Base-by-base conservation (phyloP, 2,113 vertebrate species). In the Rhinichthys klamathensis region DNA sequence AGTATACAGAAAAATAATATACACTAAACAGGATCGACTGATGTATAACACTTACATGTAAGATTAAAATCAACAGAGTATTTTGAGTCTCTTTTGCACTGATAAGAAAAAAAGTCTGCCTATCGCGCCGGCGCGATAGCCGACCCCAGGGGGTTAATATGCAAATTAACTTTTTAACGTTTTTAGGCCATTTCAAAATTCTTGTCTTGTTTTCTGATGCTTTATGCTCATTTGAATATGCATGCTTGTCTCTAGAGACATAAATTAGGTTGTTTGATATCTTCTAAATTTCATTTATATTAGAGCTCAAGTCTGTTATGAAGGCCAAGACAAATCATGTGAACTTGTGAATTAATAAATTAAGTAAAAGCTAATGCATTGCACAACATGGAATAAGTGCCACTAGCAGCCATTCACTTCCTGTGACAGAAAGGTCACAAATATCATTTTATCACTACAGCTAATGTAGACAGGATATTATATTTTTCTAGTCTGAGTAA, bases 171-270 rank as follows among this genome's bases (percentile, higher is more conserved):
- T 58, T 58, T 61, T 12, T n/a, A 11, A 69, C 0, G 2, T n/a
- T 72, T 70, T 70, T 13, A 44, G 69, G 23, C 38, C 11, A 44
- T 46, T 41, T 25, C 2, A 60, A 61, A 41, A 41, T 5, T 25
- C 6, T 15, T 4, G 3, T 78, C 32, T 78, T n/a, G 6, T 60
- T 3, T 41, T 60, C n/a, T 56, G 54, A 56, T 9, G 54, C 54
- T 7, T 23, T 56, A 23, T 75, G 49, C 41, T 60, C 41, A 41
- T 44, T 77, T 74, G 60, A 65, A 84, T 58, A 32, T 84, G 10
- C 23, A 49, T 27, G 21, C 4, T 79, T 46, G 70, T 63, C 74
- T 70, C 18, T 72, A 72, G 9, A 41, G 69, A 23, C 69, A 73
- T 27, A 63, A 0, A 8, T 56, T 27, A 63, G n/a, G 8, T 25